Percentiles rank a stretch among this genome's conserved stretches.
Conservation (phyloP, 2,888 invertebrate genomes). For the Salpingus planirostris region DNA sequence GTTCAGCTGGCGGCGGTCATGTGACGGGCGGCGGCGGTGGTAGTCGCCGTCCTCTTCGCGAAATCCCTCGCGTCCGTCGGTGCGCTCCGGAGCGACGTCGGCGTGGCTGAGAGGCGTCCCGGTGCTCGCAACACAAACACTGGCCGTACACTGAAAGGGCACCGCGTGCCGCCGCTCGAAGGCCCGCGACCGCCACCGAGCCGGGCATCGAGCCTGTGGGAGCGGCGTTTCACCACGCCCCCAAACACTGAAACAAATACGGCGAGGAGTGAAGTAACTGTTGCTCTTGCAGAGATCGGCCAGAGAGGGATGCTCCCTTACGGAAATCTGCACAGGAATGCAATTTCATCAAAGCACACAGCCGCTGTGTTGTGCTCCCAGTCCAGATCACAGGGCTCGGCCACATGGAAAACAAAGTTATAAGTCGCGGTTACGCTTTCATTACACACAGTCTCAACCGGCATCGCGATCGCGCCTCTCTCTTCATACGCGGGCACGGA, state of each 20-base stretch:
- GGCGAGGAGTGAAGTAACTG: conserved; percentile 40
- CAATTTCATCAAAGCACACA: conserved; percentile 43
- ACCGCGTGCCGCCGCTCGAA: conserved; percentile 24
- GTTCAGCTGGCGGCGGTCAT: too few relatives aligned
- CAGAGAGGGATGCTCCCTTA: conserved; percentile 34
- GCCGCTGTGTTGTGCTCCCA: conserved; percentile 36
- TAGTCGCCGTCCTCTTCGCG: conserved; percentile 8
- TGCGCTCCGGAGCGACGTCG: conserved; percentile 5
- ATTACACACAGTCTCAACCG: conserved; percentile 33
- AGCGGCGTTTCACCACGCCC: conserved; percentile 39
- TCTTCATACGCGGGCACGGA: too few relatives aligned
- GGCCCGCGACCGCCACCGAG: conserved; percentile 27
- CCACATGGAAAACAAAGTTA: conserved; percentile 44
- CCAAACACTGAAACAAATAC: conserved; percentile 39
- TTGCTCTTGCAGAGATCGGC: conserved; percentile 37
- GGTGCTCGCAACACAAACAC: conserved; percentile 21
- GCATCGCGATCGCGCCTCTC: conserved; percentile 7
- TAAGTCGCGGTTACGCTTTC: conserved; percentile 42
- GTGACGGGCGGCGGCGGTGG: conserved; percentile 3
- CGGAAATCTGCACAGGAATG: conserved; percentile 45
- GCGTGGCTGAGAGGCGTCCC: conserved; percentile 9
- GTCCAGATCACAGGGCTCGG: conserved; percentile 40
- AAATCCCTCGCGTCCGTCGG: conserved; percentile 2
- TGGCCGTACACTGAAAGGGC: conserved; percentile 27
- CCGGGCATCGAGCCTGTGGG: conserved; percentile 34